phyloP scores from a whole-genome alignment of 2,888 invertebrate species.

The Parasteatoda lunata region DNA sequence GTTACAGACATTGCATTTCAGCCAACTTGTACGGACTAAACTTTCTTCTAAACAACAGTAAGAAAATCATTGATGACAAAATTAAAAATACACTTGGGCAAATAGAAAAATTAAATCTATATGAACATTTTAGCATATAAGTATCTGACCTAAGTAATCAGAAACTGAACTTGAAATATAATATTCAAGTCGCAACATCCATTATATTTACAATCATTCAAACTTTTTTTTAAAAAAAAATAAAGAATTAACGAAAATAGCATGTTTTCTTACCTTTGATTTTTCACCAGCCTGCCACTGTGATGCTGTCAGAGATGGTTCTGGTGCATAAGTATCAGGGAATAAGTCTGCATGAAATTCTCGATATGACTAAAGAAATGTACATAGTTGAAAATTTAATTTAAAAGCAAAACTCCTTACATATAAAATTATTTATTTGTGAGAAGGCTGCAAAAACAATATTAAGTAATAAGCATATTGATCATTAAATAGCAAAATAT shows the following conservation, averaged over 20 bases:
- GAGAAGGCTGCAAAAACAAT: background rate
- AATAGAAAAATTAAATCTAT: too few species aligned
- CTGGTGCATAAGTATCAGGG: slow-evolving; percentile 89
- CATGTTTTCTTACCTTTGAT: slow-evolving; percentile 77
- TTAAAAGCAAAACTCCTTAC: background rate
- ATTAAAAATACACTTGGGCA: too few species aligned
- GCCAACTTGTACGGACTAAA: too few species aligned
- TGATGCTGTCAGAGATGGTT: slow-evolving; percentile 85
- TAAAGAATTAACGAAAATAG: background rate
- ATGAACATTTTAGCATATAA: too few species aligned
- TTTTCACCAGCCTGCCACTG: slow-evolving; percentile 89
- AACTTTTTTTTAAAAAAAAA: background rate
- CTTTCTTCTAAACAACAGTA: too few species aligned
- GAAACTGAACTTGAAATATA: too few species aligned
- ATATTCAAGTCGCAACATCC: too few species aligned
- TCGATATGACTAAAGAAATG: slow-evolving; percentile 83
- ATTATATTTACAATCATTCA: background rate
- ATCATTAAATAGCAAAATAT: too few species aligned
- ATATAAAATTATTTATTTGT: background rate
- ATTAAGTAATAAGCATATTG: background rate
- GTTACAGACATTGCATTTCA: too few species aligned
- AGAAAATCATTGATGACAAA: too few species aligned
- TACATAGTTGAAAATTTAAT: slow-evolving; percentile 2
- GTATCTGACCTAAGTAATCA: too few species aligned
- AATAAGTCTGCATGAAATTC: slow-evolving; percentile 96